Conservation (phyloP, 2,797 vertebrate genomes). For the Apogon talboti region DNA sequence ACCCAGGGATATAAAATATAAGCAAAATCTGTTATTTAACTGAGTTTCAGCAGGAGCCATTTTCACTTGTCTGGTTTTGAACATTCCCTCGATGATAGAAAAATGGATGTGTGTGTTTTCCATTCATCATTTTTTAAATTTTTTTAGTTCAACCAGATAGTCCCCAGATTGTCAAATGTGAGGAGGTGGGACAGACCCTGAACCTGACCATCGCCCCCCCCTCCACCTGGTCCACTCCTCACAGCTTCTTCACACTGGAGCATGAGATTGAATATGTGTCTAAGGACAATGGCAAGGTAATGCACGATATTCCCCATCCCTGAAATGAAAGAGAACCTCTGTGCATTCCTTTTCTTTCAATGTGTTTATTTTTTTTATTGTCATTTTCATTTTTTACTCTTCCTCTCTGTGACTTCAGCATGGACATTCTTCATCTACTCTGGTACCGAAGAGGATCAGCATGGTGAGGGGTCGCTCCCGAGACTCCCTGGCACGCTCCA, state of each 20-base stretch:
- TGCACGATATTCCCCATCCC: background rate
- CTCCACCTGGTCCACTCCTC: slow-evolving; percentile 77
- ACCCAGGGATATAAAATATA: too few species aligned
- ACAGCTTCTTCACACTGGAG: slow-evolving; percentile 82
- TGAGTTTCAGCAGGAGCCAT: too few species aligned
- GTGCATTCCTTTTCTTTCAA: too few species aligned
- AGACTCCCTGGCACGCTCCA: slow-evolving; percentile 74
- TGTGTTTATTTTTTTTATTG: too few species aligned
- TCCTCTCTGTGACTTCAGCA: slow-evolving; percentile 36
- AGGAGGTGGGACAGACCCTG: slow-evolving; percentile 23
- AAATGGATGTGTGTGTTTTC: background rate
- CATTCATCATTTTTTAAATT: background rate
- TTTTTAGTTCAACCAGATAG: slow-evolving; percentile 72
- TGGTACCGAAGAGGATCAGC: slow-evolving; percentile 64
- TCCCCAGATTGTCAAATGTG: slow-evolving; percentile 54
- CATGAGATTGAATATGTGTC: slow-evolving; percentile 77
- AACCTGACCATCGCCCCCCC: slow-evolving; percentile 74
- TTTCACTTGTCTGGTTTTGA: too few species aligned
- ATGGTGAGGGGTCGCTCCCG: slow-evolving; percentile 80
- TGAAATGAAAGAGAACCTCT: too few species aligned
- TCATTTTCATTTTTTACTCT: slow-evolving; percentile 25
- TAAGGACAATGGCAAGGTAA: slow-evolving; percentile 74
- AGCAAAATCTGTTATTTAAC: too few species aligned
- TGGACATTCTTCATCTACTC: background rate
- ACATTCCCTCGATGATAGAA: too few species aligned